Evolutionary conservation across 2,113 vertebrate species (phyloP).

Genomic region (Brachypodius melanocephalos): DNA sequence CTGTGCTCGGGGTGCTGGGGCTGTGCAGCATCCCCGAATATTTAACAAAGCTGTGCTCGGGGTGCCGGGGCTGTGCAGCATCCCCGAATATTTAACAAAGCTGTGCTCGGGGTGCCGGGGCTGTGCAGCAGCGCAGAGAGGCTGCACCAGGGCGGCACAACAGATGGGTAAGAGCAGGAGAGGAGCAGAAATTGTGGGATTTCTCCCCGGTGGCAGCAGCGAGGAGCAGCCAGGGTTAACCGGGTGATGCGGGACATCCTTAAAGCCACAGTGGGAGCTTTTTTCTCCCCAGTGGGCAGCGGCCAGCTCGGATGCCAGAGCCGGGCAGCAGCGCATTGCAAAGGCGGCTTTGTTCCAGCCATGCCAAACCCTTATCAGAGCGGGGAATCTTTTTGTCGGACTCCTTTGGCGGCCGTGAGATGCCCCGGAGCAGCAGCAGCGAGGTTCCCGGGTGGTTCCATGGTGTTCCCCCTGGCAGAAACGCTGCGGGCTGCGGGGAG

Average conservation of each 20-base stretch:
- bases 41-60: background rate
- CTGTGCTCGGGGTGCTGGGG: background rate
- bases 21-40: background rate
- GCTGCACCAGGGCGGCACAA: background rate
- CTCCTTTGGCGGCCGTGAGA: background rate
- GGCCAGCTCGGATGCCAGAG: conserved; percentile 65
- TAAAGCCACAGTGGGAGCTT: conserved; percentile 64
- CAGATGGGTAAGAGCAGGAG: background rate
- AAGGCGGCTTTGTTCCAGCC: conserved; percentile 70
- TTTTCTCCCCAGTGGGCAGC: conserved; percentile 53
- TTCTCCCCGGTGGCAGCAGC: background rate
- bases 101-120: background rate
- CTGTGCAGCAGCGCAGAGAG: background rate
- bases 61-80: background rate
- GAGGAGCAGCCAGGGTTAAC: conserved; percentile 44
- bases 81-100: background rate
- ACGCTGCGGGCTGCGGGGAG: background rate
- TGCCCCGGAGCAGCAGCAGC: conserved; percentile 14
- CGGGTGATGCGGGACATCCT: conserved; percentile 62
- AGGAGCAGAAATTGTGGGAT: background rate
- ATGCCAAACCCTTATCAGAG: conserved; percentile 30
- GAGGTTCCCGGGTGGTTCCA: background rate
- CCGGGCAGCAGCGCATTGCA: conserved; percentile 5
- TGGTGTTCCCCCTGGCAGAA: background rate
- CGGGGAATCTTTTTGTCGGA: conserved; percentile 16